These are phyloP conservation scores for zebrafish (Danio rerio) DNA, from an alignment of 2,113 vertebrate genomes.

Conservation along the genomic window GRCz12tu NC_133179.1:73305001-73305500, in stretches of 20 bases:
- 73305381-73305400: neutral
- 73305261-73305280: slow-evolving; percentile 15
- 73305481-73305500: too few relatives aligned
- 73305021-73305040: too few relatives aligned
- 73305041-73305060: too few relatives aligned
- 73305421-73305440: neutral
- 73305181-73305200: slow-evolving; percentile 8
- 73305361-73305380: neutral
- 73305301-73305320: slow-evolving; percentile 16
- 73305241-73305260: slow-evolving; percentile 10
- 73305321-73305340: neutral
- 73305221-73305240: slow-evolving; percentile 38
- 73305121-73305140: too few relatives aligned
- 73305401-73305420: neutral
- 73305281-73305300: slow-evolving; percentile 28
- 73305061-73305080: too few relatives aligned
- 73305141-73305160: too few relatives aligned
- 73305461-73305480: too few relatives aligned
- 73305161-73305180: too few relatives aligned
- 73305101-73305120: too few relatives aligned
- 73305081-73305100: too few relatives aligned
- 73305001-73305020: too few relatives aligned
- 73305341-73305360: neutral
- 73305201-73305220: neutral
- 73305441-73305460: neutral